Evolutionary conservation across 2,113 vertebrate genomes (phyloP).

Genomic region (Sitta europaea): DNA sequence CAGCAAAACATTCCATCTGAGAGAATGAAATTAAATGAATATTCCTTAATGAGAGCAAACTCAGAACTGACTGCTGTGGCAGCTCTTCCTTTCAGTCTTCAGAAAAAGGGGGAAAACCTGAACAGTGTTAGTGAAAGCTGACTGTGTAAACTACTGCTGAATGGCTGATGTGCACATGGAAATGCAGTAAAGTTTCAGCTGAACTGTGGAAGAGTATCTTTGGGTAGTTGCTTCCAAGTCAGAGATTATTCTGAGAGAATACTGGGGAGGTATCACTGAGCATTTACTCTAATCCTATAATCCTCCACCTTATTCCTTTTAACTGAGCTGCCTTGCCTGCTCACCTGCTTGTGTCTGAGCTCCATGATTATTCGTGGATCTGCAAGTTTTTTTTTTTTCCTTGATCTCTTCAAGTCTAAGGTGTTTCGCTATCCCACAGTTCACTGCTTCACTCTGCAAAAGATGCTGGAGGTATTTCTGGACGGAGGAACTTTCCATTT

Average conservation of each 20-base stretch:
- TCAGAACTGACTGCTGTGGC: not conserved
- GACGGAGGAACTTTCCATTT: conserved; percentile 79
- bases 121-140: not conserved
- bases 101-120: not conserved
- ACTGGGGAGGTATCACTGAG: not conserved
- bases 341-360: conserved; percentile 85
- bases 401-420: conserved; percentile 75
- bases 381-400: conserved; percentile 67
- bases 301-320: conserved; percentile 48
- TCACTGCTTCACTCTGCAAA: conserved; percentile 80
- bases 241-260: not conserved
- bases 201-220: not conserved
- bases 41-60: not conserved
- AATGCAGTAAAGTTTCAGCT: not conserved
- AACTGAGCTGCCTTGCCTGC: conserved; percentile 51
- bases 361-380: conserved; percentile 88
- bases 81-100: not conserved
- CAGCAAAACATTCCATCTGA: not conserved
- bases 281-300: conserved; percentile 15
- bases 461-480: conserved; percentile 84
- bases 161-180: fast-evolving
- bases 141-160: not conserved
- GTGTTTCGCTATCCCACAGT: conserved; percentile 67
- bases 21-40: not conserved
- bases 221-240: not conserved